Conservation (phyloP, 2,888 invertebrate species). For the Polyploca ridens region DNA sequence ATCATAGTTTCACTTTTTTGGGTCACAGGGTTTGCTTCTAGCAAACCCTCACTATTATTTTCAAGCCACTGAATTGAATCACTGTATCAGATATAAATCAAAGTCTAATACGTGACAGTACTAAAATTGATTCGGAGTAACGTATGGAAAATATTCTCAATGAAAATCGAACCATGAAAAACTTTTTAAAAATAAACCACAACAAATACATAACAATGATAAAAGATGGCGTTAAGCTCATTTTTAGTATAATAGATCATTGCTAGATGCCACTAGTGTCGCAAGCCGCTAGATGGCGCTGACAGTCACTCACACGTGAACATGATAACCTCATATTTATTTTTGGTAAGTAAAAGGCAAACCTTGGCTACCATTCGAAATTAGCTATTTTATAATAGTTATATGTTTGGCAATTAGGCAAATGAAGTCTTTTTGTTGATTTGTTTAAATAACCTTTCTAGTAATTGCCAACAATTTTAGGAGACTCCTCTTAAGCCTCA, state of each 20-base stretch:
- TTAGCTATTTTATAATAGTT: constrained; percentile 44
- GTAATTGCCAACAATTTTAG: background rate
- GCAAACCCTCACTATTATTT: too few relatives aligned
- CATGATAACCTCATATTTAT: constrained; percentile 65
- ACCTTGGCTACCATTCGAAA: constrained; percentile 37
- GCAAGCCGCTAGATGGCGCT: constrained; percentile 55
- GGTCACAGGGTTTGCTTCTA: too few relatives aligned
- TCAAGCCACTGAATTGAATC: too few relatives aligned
- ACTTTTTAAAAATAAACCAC: background rate
- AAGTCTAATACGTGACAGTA: too few relatives aligned
- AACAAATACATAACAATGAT: background rate
- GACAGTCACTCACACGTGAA: constrained; percentile 19
- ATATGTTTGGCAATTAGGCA: constrained; percentile 31
- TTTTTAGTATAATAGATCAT: constrained; percentile 18
- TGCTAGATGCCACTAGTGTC: constrained; percentile 25
- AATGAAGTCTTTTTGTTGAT: constrained; percentile 6
- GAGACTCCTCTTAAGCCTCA: background rate
- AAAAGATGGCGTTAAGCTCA: background rate
- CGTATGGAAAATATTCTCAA: background rate
- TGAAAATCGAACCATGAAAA: background rate
- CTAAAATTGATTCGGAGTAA: background rate
- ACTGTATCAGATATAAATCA: too few relatives aligned
- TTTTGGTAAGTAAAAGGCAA: constrained; percentile 68
- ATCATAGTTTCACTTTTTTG: too few relatives aligned
- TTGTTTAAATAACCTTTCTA: background rate